Percentiles rank a stretch among this genome's conserved stretches.
These are phyloP conservation scores for Lithophane ornitopus DNA, from an alignment of 2,888 invertebrate species.

Conservation along the genomic window DNA sequence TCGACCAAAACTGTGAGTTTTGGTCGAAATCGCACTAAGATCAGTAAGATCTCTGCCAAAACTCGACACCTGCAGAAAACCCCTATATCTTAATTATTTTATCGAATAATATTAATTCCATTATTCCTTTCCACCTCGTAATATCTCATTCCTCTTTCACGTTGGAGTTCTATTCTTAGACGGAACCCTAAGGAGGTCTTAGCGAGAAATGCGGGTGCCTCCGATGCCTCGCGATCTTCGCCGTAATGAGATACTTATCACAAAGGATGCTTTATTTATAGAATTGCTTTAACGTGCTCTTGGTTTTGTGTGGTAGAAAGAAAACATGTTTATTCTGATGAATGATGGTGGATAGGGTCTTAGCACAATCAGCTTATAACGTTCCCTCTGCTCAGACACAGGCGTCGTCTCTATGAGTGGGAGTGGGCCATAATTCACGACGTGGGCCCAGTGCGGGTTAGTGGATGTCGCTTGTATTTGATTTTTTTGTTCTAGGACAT, in stretches of 20 bases:
- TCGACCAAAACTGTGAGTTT: too few species aligned
- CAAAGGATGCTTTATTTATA: constrained; percentile 6
- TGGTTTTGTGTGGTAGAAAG: not conserved
- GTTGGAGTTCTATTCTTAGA: constrained; percentile 26
- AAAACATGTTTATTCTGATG: not conserved
- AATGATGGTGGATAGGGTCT: not conserved
- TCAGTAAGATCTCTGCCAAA: not conserved
- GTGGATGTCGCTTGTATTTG: not conserved
- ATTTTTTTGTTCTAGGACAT: not conserved
- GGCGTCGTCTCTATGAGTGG: not conserved
- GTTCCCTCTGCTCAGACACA: not conserved
- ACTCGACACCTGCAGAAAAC: not conserved
- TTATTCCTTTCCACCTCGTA: not conserved
- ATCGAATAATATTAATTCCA: not conserved
- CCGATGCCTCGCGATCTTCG: constrained; percentile 20
- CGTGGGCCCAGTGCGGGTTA: not conserved
- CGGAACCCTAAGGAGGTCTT: constrained; percentile 5
- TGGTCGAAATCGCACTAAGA: not conserved
- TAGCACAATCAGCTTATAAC: not conserved
- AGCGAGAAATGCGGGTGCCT: constrained; percentile 1
- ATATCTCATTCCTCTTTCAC: not conserved
- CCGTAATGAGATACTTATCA: constrained; percentile 31
- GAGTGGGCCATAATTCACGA: not conserved
- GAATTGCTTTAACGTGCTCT: not conserved
- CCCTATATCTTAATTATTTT: not conserved